Evolutionary conservation across 2,797 vertebrate genomes (phyloP).

Genomic region (Muraenolepis orangiensis): DNA sequence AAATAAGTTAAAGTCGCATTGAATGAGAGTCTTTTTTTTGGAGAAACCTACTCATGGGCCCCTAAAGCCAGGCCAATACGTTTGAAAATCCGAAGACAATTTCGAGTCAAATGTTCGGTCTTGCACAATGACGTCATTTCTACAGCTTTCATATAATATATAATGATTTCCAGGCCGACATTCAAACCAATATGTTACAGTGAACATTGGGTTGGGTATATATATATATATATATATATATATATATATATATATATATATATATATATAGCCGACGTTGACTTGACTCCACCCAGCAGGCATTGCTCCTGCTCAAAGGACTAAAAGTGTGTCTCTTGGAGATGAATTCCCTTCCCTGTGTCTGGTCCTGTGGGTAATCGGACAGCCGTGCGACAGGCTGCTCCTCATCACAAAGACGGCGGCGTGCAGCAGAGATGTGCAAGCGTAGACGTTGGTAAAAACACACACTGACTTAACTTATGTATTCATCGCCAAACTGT

Average conservation of each 20-base stretch:
- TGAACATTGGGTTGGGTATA: too few species aligned
- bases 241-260: too few species aligned
- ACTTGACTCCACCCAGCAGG: background rate
- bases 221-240: too few species aligned
- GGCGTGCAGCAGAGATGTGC: too few species aligned
- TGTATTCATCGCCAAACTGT: background rate
- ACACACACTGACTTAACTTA: background rate
- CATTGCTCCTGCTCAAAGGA: background rate
- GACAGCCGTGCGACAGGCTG: background rate
- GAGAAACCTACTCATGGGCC: background rate
- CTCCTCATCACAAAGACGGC: background rate
- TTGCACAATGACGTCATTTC: background rate
- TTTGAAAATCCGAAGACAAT: too few species aligned
- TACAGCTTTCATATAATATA: background rate
- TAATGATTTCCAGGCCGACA: background rate
- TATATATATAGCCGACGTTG: too few species aligned
- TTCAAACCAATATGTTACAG: background rate
- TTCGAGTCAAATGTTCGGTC: background rate
- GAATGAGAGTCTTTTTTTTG: background rate
- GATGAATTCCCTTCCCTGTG: background rate
- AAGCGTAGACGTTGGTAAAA: background rate
- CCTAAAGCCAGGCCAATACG: background rate
- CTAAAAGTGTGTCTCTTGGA: background rate
- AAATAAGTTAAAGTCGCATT: slow-evolving; percentile 31
- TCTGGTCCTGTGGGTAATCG: background rate